A percentile compares a stretch with the other conserved stretches of the same genome.
Evolutionary conservation across 2,113 vertebrate species (phyloP).

Genomic region (Sylvia atricapilla): DNA sequence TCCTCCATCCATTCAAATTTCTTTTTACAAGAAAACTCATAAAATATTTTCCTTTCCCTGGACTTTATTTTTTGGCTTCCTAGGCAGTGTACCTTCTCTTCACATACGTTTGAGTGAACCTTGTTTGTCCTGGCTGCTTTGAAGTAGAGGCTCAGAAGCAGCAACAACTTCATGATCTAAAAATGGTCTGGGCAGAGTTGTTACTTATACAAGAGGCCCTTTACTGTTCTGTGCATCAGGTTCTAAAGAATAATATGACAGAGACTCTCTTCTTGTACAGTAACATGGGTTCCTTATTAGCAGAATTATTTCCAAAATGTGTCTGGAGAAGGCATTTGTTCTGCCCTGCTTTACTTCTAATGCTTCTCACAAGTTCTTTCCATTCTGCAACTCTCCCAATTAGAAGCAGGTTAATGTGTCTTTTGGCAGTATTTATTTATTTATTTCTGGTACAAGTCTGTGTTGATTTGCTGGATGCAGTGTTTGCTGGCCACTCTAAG

Average conservation of each 20-base stretch:
- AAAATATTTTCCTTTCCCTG: constrained; percentile 17
- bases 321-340: background rate
- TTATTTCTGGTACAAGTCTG: background rate
- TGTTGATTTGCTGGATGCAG: background rate
- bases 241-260: background rate
- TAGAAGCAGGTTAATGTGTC: background rate
- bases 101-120: background rate
- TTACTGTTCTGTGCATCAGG: background rate
- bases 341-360: background rate
- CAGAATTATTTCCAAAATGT: background rate
- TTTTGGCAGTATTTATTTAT: background rate
- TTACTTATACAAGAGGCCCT: background rate
- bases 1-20: background rate
- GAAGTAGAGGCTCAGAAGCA: constrained; percentile 7
- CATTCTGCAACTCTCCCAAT: background rate
- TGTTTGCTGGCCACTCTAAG: background rate
- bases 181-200: background rate
- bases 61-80: background rate
- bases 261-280: background rate
- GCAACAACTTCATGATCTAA: background rate
- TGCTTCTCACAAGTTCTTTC: background rate
- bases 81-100: constrained; percentile 6
- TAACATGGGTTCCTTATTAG: background rate
- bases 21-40: constrained; percentile 7
- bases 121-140: constrained; percentile 30